Conservation (phyloP, 1,140 invertebrate genomes). For the Belonocnema kinseyi region DNA sequence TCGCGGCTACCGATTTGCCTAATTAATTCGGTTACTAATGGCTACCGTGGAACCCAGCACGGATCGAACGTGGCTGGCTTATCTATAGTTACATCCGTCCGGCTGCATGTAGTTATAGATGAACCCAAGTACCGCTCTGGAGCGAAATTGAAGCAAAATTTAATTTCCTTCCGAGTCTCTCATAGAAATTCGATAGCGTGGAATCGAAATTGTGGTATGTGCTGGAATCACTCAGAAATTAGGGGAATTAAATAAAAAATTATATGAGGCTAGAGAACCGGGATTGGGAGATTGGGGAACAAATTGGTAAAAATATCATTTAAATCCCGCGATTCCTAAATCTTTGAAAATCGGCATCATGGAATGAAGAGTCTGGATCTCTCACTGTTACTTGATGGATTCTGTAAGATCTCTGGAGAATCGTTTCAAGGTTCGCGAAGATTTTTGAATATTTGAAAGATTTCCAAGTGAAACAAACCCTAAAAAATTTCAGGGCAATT, state of each 20-base stretch:
- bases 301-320: too few species aligned
- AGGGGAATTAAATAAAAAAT: conserved; percentile 17
- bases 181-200: conserved; percentile 15
- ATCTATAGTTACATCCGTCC: conserved; percentile 38
- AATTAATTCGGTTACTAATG: conserved; percentile 76
- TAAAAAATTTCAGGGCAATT: too few species aligned
- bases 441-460: too few species aligned
- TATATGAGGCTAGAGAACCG: neutral
- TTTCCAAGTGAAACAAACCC: too few species aligned
- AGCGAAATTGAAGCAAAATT: conserved; percentile 48
- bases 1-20: conserved; percentile 71
- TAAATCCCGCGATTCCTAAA: too few species aligned
- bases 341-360: too few species aligned
- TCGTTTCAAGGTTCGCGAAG: too few species aligned
- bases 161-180: conserved; percentile 43
- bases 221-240: conserved; percentile 14
- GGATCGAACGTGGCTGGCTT: conserved; percentile 48
- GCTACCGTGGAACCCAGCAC: conserved; percentile 49
- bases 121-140: conserved; percentile 48
- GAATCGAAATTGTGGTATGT: conserved; percentile 10
- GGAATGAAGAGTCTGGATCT: too few species aligned
- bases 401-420: too few species aligned
- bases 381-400: too few species aligned
- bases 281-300: too few species aligned
- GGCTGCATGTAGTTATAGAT: conserved; percentile 44